phyloP scores from a whole-genome alignment of 2,113 vertebrate genomes.

The Sceloporus undulatus region DNA sequence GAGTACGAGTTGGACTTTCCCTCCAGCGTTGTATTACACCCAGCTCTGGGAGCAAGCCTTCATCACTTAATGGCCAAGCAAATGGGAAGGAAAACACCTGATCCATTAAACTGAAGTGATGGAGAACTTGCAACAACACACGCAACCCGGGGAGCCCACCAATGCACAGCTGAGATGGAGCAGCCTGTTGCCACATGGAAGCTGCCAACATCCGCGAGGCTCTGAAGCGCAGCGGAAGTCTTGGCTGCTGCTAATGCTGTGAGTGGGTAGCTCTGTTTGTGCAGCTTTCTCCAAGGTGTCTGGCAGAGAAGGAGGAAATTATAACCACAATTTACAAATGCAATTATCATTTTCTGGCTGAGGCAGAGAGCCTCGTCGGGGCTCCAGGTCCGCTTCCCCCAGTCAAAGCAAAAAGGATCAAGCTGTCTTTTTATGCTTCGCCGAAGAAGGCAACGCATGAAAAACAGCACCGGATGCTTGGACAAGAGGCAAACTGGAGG shows the following conservation, averaged over 20 bases:
- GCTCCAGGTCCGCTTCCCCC: background rate
- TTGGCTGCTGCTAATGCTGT: background rate
- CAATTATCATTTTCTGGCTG: slow-evolving; percentile 3
- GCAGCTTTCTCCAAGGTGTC: background rate
- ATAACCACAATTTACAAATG: background rate
- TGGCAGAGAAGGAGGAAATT: background rate
- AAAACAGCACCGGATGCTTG: background rate
- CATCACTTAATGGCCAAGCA: background rate
- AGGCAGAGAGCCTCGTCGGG: background rate
- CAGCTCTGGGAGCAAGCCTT: background rate
- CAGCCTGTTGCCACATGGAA: background rate
- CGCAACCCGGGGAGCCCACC: background rate
- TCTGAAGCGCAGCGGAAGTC: background rate
- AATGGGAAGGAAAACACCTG: background rate
- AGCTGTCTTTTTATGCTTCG: background rate
- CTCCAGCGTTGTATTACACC: too few relatives aligned
- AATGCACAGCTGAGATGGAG: background rate
- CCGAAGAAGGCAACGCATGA: background rate
- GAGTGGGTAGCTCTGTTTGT: background rate
- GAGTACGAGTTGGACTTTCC: background rate
- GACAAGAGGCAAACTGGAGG: background rate
- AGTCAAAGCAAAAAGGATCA: background rate
- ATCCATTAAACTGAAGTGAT: background rate
- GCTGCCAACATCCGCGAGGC: background rate
- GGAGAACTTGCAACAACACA: background rate